phyloP scores from a whole-genome alignment of 2,797 vertebrate genomes.

The Hoplostethus atlanticus region DNA sequence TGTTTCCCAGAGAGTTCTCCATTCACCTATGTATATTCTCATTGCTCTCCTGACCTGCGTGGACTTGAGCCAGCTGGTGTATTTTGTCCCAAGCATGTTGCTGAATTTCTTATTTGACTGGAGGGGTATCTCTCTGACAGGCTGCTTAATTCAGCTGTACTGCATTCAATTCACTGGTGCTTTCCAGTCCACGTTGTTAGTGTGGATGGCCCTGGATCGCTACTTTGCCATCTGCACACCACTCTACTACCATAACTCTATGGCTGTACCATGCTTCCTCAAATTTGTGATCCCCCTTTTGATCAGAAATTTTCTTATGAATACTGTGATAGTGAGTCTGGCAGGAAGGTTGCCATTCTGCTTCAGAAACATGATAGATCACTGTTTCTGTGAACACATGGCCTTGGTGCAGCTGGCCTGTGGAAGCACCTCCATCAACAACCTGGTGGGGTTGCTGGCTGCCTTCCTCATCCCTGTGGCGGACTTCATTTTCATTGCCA shows the following conservation, averaged over 20 bases:
- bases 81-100: slow-evolving; percentile 72
- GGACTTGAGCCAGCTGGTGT: slow-evolving; percentile 65
- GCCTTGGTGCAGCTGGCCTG: slow-evolving; percentile 77
- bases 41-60: slow-evolving; percentile 63
- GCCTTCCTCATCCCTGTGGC: slow-evolving; percentile 60
- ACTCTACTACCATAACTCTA: slow-evolving; percentile 55
- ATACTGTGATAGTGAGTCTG: slow-evolving; percentile 43
- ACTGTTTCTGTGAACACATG: slow-evolving; percentile 85
- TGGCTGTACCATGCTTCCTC: slow-evolving; percentile 41
- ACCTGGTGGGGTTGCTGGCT: slow-evolving; percentile 65
- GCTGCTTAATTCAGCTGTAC: slow-evolving; percentile 72
- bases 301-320: slow-evolving; percentile 52
- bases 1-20: slow-evolving; percentile 54
- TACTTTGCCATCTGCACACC: slow-evolving; percentile 80
- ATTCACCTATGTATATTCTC: slow-evolving; percentile 81
- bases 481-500: slow-evolving; percentile 70
- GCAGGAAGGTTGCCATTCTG: slow-evolving; percentile 67
- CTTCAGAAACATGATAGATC: slow-evolving; percentile 62
- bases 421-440: slow-evolving; percentile 60
- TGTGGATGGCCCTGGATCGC: slow-evolving; percentile 81
- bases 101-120: slow-evolving; percentile 69
- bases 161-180: slow-evolving; percentile 52
- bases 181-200: slow-evolving; percentile 78
- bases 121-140: slow-evolving; percentile 60
- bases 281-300: slow-evolving; percentile 36